These are phyloP conservation scores for Idaea dimidiata DNA, from an alignment of 2,888 invertebrate genomes.

Conservation along the genomic window DNA sequence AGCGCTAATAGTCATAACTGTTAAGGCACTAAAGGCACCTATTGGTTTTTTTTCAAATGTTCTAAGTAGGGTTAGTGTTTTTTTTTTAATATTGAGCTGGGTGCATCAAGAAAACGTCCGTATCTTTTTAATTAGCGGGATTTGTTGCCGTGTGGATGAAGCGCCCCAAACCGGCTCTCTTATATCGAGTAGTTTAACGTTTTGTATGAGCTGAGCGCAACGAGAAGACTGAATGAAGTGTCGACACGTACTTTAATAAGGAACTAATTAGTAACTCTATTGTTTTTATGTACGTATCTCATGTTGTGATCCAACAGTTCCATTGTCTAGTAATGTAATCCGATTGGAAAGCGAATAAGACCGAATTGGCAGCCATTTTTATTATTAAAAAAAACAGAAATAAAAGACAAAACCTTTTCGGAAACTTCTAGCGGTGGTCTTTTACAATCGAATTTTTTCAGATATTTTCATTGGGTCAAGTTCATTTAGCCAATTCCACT, in stretches of 20 bases:
- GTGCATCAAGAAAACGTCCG: too few relatives aligned
- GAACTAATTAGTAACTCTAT: constrained; percentile 7
- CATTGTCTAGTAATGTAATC: not conserved
- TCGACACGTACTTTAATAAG: constrained; percentile 36
- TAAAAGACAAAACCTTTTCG: not conserved
- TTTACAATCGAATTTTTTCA: not conserved
- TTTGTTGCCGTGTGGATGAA: not conserved
- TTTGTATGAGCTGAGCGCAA: constrained; percentile 59
- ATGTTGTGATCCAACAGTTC: not conserved
- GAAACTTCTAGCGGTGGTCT: not conserved
- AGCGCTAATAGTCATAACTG: too few relatives aligned
- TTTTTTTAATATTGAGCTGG: too few relatives aligned
- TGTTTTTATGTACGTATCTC: constrained; percentile 1
- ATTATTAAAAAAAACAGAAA: not conserved
- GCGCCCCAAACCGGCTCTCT: not conserved
- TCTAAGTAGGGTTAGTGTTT: too few relatives aligned
- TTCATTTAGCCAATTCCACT: too few relatives aligned
- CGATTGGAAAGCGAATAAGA: not conserved
- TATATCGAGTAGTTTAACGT: constrained; percentile 25
- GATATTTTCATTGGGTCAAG: too few relatives aligned
- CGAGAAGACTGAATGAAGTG: constrained; percentile 69
- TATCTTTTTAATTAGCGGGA: not conserved
- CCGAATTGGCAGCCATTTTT: not conserved
- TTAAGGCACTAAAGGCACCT: too few relatives aligned
- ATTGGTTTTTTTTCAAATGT: too few relatives aligned